Evolutionary conservation across 2,113 vertebrate genomes (phyloP).

Genomic region (Bufo gargarizans): DNA sequence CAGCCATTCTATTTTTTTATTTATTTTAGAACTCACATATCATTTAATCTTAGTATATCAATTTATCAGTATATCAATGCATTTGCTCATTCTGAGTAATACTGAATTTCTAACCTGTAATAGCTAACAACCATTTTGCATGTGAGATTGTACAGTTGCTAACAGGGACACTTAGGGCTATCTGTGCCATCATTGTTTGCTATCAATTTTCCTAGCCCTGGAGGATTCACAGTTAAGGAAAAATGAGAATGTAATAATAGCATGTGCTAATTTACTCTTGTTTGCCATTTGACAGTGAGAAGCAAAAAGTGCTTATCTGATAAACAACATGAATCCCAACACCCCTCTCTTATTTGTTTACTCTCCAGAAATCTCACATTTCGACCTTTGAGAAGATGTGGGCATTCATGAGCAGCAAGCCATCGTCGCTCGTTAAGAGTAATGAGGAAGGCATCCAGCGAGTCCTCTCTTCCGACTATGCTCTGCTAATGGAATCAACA

Average conservation of each 20-base stretch:
- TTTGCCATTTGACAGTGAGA: constrained; percentile 49
- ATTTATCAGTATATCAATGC: not conserved
- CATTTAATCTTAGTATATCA: not conserved
- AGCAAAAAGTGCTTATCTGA: constrained; percentile 33
- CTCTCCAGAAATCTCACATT: constrained; percentile 92
- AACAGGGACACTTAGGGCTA: constrained; percentile 6
- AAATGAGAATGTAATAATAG: constrained; percentile 41
- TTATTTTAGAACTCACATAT: not conserved
- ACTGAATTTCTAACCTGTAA: not conserved
- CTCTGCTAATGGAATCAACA: constrained; percentile 96
- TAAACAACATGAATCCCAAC: constrained; percentile 43
- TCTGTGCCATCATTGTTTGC: constrained; percentile 23
- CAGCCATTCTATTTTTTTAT: not conserved
- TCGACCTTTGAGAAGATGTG: constrained; percentile 99
- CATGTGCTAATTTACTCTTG: constrained; percentile 37
- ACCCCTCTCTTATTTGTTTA: not conserved
- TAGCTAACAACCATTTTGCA: not conserved
- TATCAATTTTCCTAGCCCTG: constrained; percentile 37
- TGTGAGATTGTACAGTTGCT: not conserved
- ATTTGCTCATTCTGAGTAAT: not conserved
- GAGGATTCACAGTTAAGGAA: constrained; percentile 10
- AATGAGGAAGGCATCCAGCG: constrained; percentile 96
- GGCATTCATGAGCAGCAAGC: constrained; percentile 99
- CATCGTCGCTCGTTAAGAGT: constrained; percentile 91
- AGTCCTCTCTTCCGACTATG: constrained; percentile 91